phyloP scores from a whole-genome alignment of 2,888 invertebrate genomes.

The Drosophila nigricruria region DNA sequence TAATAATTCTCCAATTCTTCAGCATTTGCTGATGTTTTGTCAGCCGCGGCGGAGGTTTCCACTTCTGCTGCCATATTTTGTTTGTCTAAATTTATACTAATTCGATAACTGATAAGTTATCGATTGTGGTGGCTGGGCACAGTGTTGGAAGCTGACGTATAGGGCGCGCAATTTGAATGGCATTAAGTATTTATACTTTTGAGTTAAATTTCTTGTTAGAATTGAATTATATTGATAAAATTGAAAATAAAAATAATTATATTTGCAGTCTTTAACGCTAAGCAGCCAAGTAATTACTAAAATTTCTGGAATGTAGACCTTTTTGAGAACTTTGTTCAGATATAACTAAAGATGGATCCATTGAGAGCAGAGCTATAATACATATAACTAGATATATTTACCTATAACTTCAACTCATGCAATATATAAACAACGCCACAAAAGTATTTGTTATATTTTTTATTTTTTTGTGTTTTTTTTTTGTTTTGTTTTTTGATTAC shows the following conservation, averaged over 20 bases:
- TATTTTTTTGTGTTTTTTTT: conserved; percentile 69
- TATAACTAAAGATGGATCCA: no score
- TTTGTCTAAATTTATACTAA: not conserved
- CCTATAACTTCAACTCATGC: no score
- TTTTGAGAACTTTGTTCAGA: no score
- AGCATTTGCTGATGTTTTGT: conserved; percentile 83
- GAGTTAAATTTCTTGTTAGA: not conserved
- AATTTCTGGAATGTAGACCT: no score
- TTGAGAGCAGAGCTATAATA: not conserved
- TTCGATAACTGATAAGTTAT: conserved; percentile 28
- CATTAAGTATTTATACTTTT: not conserved
- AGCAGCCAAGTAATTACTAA: no score
- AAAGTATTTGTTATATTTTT: conserved; percentile 45
- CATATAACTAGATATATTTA: no score
- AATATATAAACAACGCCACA: not conserved
- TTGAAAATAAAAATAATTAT: not conserved
- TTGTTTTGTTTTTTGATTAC: conserved; percentile 76
- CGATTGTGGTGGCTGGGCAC: conserved; percentile 12
- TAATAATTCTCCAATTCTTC: conserved; percentile 91
- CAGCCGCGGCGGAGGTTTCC: conserved; percentile 71
- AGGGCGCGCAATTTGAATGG: conserved; percentile 21
- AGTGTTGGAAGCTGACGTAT: conserved; percentile 29
- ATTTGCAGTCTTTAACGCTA: no score
- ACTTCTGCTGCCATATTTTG: conserved; percentile 63
- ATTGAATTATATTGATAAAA: not conserved